phyloP scores from a whole-genome alignment of 2,113 vertebrate species.

The Nibea coibor region DNA sequence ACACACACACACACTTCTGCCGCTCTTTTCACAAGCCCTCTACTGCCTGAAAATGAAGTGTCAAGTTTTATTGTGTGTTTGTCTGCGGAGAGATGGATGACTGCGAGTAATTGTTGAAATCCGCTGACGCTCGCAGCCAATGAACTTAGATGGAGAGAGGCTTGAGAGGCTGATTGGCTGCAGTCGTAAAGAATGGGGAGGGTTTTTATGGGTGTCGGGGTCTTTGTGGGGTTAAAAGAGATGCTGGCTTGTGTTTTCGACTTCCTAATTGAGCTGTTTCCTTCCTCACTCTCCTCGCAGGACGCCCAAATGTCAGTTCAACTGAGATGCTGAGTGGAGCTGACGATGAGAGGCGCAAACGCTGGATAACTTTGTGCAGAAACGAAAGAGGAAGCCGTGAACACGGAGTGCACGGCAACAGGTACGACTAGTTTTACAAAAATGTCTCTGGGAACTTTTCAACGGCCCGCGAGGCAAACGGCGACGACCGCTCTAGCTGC shows the following conservation, averaged over 20 bases:
- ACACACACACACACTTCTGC: constrained; percentile 22
- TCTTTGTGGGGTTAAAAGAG: constrained; percentile 34
- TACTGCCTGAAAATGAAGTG: constrained; percentile 60
- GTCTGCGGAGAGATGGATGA: constrained; percentile 62
- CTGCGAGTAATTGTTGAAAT: constrained; percentile 43
- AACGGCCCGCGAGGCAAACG: constrained; percentile 55
- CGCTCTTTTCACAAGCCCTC: constrained; percentile 47
- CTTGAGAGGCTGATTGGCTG: constrained; percentile 41
- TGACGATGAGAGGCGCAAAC: neutral
- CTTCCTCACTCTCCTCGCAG: constrained; percentile 48
- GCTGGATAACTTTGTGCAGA: neutral
- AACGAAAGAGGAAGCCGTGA: neutral
- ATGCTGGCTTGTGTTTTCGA: constrained; percentile 7
- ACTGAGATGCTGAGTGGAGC: constrained; percentile 18
- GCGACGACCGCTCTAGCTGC: constrained; percentile 67
- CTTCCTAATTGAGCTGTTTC: constrained; percentile 3
- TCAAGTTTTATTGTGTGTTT: constrained; percentile 63
- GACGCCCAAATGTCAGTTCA: constrained; percentile 30
- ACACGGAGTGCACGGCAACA: neutral
- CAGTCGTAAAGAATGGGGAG: neutral
- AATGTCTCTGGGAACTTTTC: constrained; percentile 80
- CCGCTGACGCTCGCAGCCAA: constrained; percentile 34
- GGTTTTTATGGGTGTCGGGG: constrained; percentile 1
- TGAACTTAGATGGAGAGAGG: constrained; percentile 35
- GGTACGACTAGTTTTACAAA: constrained; percentile 20